Conservation (phyloP, 2,888 invertebrate genomes). For the Belgica antarctica region DNA sequence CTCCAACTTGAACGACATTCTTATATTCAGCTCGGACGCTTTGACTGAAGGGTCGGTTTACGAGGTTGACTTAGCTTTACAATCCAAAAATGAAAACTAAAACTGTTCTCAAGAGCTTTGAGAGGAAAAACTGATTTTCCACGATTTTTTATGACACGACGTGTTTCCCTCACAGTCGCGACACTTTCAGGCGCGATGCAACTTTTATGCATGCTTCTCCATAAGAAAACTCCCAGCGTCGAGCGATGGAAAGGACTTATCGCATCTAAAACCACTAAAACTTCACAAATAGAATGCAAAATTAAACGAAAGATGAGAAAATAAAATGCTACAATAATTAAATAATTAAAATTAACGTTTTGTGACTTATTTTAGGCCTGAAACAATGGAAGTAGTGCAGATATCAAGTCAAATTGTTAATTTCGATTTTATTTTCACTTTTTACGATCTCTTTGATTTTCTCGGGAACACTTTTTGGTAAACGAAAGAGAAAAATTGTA, state of each 20-base stretch:
- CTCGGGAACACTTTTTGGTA: neutral
- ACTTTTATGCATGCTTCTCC: too few species aligned
- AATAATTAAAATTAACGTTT: too few species aligned
- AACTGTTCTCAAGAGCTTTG: neutral
- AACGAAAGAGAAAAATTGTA: neutral
- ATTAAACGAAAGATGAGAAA: too few species aligned
- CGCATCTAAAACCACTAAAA: neutral
- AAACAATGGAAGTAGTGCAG: too few species aligned
- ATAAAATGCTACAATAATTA: too few species aligned
- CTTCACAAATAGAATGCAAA: neutral
- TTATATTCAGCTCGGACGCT: conserved; percentile 8
- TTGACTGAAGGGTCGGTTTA: conserved; percentile 24
- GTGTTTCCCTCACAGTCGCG: neutral
- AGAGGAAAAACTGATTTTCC: neutral
- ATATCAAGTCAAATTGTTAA: too few species aligned
- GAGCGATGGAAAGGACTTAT: too few species aligned
- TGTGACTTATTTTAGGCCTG: too few species aligned
- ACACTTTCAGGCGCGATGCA: neutral
- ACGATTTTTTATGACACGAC: neutral
- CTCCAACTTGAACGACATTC: conserved; percentile 27
- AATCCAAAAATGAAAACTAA: too few species aligned
- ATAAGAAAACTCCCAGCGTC: too few species aligned
- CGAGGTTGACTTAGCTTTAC: conserved; percentile 30
- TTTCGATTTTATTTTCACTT: too few species aligned
- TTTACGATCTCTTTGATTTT: neutral